Conservation (phyloP, 1,140 invertebrate species). For the Leptinotarsa lineolata region DNA sequence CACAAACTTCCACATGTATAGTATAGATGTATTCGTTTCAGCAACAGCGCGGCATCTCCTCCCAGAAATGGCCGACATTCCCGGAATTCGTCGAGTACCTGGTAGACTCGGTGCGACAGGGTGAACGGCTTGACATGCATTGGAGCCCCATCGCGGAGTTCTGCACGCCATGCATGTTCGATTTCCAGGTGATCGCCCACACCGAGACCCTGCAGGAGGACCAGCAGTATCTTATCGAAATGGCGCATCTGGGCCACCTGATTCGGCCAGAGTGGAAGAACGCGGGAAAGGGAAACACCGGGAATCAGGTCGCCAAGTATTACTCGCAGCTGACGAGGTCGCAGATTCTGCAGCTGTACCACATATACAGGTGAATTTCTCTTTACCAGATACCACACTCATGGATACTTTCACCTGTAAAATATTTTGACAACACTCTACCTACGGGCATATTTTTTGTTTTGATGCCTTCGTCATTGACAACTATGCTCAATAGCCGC, state of each 20-base stretch:
- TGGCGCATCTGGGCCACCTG: conserved; percentile 72
- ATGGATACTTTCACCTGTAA: no score
- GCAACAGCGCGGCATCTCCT: not conserved
- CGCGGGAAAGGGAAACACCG: conserved; percentile 73
- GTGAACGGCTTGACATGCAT: conserved; percentile 82
- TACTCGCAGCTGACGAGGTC: conserved; percentile 74
- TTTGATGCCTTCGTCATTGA: no score
- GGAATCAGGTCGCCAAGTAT: conserved; percentile 71
- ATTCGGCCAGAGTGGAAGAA: conserved; percentile 83
- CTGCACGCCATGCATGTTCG: conserved; percentile 87
- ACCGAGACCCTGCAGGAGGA: conserved; percentile 88
- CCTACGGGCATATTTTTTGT: no score
- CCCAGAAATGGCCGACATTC: conserved; percentile 71
- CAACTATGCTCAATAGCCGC: no score
- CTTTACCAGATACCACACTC: no score
- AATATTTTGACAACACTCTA: no score
- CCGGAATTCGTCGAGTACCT: conserved; percentile 78
- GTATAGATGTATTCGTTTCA: no score
- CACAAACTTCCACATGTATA: no score
- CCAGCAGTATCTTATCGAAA: conserved; percentile 79
- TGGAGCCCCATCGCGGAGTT: conserved; percentile 85
- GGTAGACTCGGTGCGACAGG: conserved; percentile 66
- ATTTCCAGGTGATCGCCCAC: conserved; percentile 80
- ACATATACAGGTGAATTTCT: conserved; percentile 71
- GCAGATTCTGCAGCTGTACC: conserved; percentile 77